Conservation (phyloP, 2,888 invertebrate genomes). For the Oligia fasciuncula region DNA sequence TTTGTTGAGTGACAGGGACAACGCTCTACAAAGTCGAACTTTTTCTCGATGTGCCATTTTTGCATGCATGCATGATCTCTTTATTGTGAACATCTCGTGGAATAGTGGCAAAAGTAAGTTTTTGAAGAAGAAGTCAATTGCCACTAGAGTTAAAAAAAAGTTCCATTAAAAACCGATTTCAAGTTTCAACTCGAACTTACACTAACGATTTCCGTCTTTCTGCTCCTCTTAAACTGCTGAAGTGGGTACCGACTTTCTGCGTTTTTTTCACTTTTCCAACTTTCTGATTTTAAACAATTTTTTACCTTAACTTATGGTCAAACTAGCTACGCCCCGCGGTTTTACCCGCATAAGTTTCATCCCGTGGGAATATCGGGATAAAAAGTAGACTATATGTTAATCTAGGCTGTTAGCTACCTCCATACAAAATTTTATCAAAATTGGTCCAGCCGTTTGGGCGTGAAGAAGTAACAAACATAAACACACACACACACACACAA, state of each 20-base stretch:
- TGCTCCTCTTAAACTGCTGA: conserved; percentile 1
- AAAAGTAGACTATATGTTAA: no score
- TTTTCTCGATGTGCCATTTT: neutral
- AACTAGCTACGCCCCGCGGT: no score
- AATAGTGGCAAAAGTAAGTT: neutral
- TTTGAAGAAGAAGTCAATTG: neutral
- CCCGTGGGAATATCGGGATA: no score
- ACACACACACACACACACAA: no score
- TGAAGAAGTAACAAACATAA: no score
- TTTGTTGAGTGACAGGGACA: neutral
- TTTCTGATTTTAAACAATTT: neutral
- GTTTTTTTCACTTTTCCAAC: neutral
- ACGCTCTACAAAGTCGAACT: neutral
- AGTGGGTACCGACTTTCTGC: neutral
- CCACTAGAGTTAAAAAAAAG: neutral
- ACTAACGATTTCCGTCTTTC: conserved; percentile 14
- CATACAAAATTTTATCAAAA: no score
- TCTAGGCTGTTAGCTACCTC: no score
- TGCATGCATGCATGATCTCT: neutral
- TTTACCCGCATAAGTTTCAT: no score
- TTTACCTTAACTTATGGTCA: neutral
- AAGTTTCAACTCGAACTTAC: conserved; percentile 16
- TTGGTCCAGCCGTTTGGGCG: no score
- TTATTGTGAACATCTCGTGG: neutral
- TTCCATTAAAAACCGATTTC: conserved; percentile 12